Base-by-base conservation (phyloP, 2,797 vertebrate genomes). In the Cacajao melanocephalus region DNA sequence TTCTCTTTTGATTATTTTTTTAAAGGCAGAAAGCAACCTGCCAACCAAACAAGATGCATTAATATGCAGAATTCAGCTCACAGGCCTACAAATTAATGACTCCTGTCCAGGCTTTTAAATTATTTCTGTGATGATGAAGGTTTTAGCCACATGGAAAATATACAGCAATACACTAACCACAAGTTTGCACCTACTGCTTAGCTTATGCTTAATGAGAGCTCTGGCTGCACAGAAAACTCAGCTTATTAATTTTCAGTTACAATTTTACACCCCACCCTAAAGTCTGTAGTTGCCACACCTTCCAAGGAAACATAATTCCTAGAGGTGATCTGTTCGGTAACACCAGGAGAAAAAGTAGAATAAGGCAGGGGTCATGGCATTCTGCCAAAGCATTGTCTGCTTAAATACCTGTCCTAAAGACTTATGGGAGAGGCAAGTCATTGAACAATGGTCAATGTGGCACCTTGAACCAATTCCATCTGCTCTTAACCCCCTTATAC, bases 221-320 rank as follows among this genome's bases (percentile, higher is more conserved):
- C 61, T 78, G 41, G 61, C 9, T 28, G 85, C n/a, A 28, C 15
- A 84, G 52, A 91, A 95, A 93, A 90, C n/a, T 67, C 46, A 83
- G 78, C 52, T 73, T 67, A 94, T 81, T 81, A 28, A 78, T 90
- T 96, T 96, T 96, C 52, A 82, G 36, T 87, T 81, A 83, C 41
- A 94, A 64, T 73, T 95, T 75, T 46, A 13, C 36, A 44, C 7
- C 11, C 28, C 39, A 80, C 17, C 33, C 57, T 30, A 48, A 11
- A 55, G 52, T 82, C 72, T 93, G 12, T 48, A 89, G 24, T 85
- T 82, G 46, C n/a, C 73, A 39, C 50, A 84, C n/a, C 26, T 96
- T 78, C 64, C 80, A 96, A 93, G 94, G 90, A 96, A 94, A 96
- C 50, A 36, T 67, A 88, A 55, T 96, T 93, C n/a, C 83, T 97